phyloP scores from a whole-genome alignment of 35 echinoderm and acorn worm genomes.

The Strongylocentrotus purpuratus region DNA sequence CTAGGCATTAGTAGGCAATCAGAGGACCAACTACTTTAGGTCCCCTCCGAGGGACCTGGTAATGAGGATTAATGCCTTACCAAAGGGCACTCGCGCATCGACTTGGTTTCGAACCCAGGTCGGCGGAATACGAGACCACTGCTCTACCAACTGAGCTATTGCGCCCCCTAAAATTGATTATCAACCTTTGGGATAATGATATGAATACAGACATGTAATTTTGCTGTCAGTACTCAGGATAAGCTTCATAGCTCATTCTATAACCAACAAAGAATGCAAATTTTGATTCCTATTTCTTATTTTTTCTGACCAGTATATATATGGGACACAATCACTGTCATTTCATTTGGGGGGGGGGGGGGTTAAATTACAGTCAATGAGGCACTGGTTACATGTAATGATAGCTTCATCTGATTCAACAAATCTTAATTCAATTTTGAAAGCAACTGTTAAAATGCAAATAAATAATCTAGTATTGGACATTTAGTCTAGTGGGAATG shows the following conservation, averaged over 20 bases:
- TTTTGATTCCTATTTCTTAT: not conserved
- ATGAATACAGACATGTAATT: no score
- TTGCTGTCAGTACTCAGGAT: not conserved
- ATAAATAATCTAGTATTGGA: constrained; percentile 4
- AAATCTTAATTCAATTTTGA: not conserved
- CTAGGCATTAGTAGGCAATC: no score
- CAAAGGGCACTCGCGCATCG: no score
- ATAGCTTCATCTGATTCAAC: not conserved
- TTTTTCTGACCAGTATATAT: not conserved
- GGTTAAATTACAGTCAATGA: not conserved
- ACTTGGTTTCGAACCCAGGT: no score
- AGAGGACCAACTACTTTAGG: no score
- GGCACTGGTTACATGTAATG: not conserved
- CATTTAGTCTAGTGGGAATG: not conserved
- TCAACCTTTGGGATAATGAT: no score
- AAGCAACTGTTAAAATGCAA: not conserved
- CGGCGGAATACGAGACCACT: no score
- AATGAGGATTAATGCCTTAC: no score
- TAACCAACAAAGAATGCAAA: not conserved
- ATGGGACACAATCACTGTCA: not conserved
- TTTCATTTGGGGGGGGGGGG: not conserved
- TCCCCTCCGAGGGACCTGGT: no score
- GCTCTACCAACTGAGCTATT: no score
- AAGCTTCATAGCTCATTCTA: not conserved
- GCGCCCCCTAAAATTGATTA: no score